A percentile compares a stretch with the other conserved stretches of the same genome.
Evolutionary conservation across 2,888 invertebrate genomes (phyloP).

Genomic region (Troides aeacus): DNA sequence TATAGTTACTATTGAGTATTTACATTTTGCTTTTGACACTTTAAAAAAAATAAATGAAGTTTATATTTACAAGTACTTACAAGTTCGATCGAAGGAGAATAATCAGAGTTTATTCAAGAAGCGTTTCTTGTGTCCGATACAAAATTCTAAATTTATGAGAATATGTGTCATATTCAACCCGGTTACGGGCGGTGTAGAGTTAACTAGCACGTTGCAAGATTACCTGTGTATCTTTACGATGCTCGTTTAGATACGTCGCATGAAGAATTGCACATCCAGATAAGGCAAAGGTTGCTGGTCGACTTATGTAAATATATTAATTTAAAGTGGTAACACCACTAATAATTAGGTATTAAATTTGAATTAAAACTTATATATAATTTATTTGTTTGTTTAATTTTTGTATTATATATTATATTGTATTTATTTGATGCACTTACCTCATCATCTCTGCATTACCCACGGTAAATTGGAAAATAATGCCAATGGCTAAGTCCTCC

Average conservation of each 20-base stretch:
- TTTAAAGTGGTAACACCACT: slow-evolving; percentile 6
- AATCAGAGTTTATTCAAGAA: slow-evolving; percentile 24
- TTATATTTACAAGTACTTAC: not conserved
- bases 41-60: not conserved
- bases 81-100: slow-evolving; percentile 11
- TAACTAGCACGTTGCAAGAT: slow-evolving; percentile 55
- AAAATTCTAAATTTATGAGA: not conserved
- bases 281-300: slow-evolving; percentile 48
- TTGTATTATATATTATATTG: too few relatives aligned
- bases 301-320: slow-evolving; percentile 13
- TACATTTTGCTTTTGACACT: not conserved
- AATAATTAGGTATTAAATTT: too few relatives aligned
- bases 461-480: too few relatives aligned
- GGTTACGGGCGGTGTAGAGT: slow-evolving; percentile 14
- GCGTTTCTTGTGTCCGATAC: slow-evolving; percentile 22
- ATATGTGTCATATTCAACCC: slow-evolving; percentile 11
- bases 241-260: slow-evolving; percentile 69
- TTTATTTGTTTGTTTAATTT: too few relatives aligned
- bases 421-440: too few relatives aligned
- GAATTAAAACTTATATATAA: too few relatives aligned
- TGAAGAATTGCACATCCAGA: slow-evolving; percentile 70
- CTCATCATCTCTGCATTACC: too few relatives aligned
- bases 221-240: slow-evolving; percentile 69
- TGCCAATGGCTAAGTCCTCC: too few relatives aligned
- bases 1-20: not conserved